Conservation (phyloP, 1,140 invertebrate genomes). For the Drosophila varians region DNA sequence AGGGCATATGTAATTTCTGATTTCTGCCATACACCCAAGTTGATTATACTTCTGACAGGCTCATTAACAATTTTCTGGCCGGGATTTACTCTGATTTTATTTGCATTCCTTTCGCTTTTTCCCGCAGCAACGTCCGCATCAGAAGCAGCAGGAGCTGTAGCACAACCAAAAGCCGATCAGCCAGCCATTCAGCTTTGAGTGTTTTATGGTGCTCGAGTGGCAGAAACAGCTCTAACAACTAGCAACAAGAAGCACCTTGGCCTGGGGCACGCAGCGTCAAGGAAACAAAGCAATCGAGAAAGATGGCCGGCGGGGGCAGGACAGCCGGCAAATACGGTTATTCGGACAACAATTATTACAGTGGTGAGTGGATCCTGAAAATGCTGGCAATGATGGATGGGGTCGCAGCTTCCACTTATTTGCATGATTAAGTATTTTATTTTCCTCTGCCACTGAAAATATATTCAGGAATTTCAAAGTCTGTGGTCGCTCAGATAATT, state of each 20-base stretch:
- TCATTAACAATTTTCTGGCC: constrained; percentile 52
- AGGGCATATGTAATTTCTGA: constrained; percentile 32
- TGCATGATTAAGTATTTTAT: background rate
- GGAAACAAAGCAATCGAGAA: constrained; percentile 61
- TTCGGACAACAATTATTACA: constrained; percentile 81
- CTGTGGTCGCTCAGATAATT: background rate
- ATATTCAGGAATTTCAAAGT: background rate
- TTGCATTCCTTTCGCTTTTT: constrained; percentile 21
- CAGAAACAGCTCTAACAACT: constrained; percentile 21
- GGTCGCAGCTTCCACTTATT: background rate
- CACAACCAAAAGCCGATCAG: constrained; percentile 41
- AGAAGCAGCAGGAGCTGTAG: constrained; percentile 19
- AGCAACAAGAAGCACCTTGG: constrained; percentile 19
- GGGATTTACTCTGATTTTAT: constrained; percentile 52
- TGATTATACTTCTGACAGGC: constrained; percentile 55
- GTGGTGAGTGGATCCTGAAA: constrained; percentile 60
- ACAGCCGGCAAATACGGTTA: constrained; percentile 82
- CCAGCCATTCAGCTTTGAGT: constrained; percentile 33
- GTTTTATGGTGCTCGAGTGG: constrained; percentile 40
- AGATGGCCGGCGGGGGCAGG: constrained; percentile 79
- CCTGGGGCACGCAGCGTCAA: constrained; percentile 40
- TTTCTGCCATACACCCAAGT: constrained; percentile 33
- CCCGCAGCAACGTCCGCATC: constrained; percentile 8
- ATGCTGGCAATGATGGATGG: background rate
- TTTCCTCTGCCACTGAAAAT: background rate